A percentile compares a stretch with the other conserved stretches of the same genome.
phyloP scores from a whole-genome alignment of 2,797 vertebrate species.

The Harpagifer antarcticus region DNA sequence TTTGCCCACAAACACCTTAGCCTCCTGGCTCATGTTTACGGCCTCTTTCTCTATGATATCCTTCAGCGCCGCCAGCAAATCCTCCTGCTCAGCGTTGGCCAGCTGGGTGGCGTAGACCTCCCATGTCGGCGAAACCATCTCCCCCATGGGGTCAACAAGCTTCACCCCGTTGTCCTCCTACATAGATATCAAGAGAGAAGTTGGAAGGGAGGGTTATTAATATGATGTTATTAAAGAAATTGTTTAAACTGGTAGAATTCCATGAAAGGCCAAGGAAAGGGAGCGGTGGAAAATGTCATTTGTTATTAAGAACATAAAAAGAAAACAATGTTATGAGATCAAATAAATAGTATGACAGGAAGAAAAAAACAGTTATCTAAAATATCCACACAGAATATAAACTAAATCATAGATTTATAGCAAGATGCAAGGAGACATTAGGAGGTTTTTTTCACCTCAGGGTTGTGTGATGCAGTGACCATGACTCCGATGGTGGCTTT shows the following conservation, averaged over 20 bases:
- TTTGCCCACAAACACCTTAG: constrained; percentile 89
- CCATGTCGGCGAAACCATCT: constrained; percentile 93
- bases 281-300: neutral
- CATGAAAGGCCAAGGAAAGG: neutral
- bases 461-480: constrained; percentile 99
- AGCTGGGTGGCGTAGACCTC: constrained; percentile 92
- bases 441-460: constrained; percentile 85
- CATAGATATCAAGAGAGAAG: constrained; percentile 3
- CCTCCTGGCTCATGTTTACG: constrained; percentile 85
- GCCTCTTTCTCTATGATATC: constrained; percentile 87
- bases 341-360: neutral
- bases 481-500: constrained; percentile 91
- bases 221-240: neutral
- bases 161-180: constrained; percentile 98
- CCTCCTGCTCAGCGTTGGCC: constrained; percentile 91
- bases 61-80: constrained; percentile 80
- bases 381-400: neutral
- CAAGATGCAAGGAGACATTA: neutral
- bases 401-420: neutral
- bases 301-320: neutral
- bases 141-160: constrained; percentile 94
- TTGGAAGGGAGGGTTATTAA: neutral
- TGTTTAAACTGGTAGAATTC: neutral
- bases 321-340: neutral
- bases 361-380: neutral